phyloP scores from a whole-genome alignment of 2,113 vertebrate genomes.

The Hippocampus comes region DNA sequence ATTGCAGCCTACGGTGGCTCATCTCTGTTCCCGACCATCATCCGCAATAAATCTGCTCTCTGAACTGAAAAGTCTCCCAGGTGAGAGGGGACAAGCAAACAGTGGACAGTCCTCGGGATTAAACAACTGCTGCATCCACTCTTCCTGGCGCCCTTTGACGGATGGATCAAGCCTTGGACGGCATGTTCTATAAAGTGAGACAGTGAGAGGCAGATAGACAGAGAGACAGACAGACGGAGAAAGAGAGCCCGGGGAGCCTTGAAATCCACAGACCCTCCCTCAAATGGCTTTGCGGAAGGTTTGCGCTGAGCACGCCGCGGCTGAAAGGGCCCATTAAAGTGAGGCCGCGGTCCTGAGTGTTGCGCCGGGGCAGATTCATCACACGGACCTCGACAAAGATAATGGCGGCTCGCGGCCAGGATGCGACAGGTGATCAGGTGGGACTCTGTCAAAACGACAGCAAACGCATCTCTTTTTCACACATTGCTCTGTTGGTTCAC shows the following conservation, averaged over 20 bases:
- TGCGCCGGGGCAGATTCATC: constrained; percentile 67
- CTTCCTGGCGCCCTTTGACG: constrained; percentile 68
- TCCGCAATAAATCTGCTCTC: constrained; percentile 54
- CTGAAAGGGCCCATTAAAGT: constrained; percentile 75
- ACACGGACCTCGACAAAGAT: constrained; percentile 68
- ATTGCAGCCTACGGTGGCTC: constrained; percentile 32
- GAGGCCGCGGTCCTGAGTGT: constrained; percentile 60
- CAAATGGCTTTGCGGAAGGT: constrained; percentile 78
- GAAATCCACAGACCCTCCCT: constrained; percentile 75
- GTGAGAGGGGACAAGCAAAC: constrained; percentile 59
- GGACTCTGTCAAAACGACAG: constrained; percentile 59
- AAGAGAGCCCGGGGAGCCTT: constrained; percentile 70
- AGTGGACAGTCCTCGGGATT: constrained; percentile 67
- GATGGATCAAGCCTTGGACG: constrained; percentile 76
- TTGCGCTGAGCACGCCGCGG: constrained; percentile 65
- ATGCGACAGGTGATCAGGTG: constrained; percentile 58
- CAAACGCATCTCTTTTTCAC: constrained; percentile 30
- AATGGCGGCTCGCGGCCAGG: constrained; percentile 73
- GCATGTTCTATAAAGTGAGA: constrained; percentile 74
- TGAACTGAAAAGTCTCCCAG: constrained; percentile 57
- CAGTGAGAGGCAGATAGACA: constrained; percentile 17
- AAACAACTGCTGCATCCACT: constrained; percentile 66
- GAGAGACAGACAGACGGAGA: not conserved
- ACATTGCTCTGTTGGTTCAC: constrained; percentile 12
- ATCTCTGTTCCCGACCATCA: constrained; percentile 42